These are phyloP conservation scores for Psittacus erithacus DNA, from an alignment of 2,113 vertebrate species.

Conservation along the genomic window DNA sequence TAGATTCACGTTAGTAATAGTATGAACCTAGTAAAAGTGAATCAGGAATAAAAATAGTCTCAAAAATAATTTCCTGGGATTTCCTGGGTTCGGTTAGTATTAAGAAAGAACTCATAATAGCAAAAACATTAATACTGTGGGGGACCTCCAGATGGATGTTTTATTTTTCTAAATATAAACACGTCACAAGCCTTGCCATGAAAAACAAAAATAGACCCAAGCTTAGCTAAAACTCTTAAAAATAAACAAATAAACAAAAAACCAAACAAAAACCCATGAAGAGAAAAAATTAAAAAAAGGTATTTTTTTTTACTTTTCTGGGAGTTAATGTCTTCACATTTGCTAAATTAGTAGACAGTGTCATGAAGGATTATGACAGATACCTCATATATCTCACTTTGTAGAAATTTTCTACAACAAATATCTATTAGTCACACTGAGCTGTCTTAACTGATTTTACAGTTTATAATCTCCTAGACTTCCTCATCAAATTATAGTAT, in stretches of 20 bases:
- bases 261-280: not conserved
- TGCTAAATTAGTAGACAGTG: not conserved
- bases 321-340: not conserved
- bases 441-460: not conserved
- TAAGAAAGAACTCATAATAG: constrained; percentile 65
- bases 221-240: constrained; percentile 50
- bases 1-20: not conserved
- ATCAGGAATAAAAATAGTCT: constrained; percentile 58
- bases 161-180: constrained; percentile 65
- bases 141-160: constrained; percentile 62
- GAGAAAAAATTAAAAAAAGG: not conserved
- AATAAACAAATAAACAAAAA: not conserved
- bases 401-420: not conserved
- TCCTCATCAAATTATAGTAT: not conserved
- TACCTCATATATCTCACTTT: not conserved
- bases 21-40: constrained; percentile 47
- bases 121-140: constrained; percentile 54
- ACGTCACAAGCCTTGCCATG: not conserved
- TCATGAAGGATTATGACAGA: constrained; percentile 5
- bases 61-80: constrained; percentile 69
- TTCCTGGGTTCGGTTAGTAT: constrained; percentile 67
- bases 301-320: not conserved
- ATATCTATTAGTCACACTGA: not conserved
- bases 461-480: constrained; percentile 37
- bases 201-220: constrained; percentile 46